Percentiles rank a stretch among this genome's conserved stretches.
These are phyloP conservation scores for Leptodactylus fuscus DNA, from an alignment of 2,113 vertebrate species.

Conservation along the genomic window DNA sequence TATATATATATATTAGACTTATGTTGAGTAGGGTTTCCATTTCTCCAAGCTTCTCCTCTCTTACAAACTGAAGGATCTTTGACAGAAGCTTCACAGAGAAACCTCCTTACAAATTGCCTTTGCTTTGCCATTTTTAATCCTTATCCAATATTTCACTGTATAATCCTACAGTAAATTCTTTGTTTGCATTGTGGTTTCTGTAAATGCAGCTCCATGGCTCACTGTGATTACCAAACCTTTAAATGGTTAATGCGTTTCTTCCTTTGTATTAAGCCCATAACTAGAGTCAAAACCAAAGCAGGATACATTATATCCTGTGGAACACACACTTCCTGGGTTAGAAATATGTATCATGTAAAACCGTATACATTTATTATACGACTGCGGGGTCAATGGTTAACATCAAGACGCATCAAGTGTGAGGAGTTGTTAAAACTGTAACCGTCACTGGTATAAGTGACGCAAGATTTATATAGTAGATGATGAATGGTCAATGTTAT, in stretches of 20 bases:
- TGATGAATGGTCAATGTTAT: background rate
- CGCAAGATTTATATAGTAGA: background rate
- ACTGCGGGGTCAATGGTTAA: background rate
- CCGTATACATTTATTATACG: background rate
- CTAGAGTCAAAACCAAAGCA: constrained; percentile 35
- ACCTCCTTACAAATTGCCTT: constrained; percentile 30
- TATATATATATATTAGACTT: background rate
- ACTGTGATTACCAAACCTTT: constrained; percentile 36
- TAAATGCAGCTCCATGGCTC: constrained; percentile 45
- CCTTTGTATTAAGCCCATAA: constrained; percentile 44
- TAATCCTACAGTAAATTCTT: constrained; percentile 36
- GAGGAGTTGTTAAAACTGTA: background rate
- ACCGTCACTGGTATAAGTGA: background rate
- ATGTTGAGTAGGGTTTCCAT: background rate
- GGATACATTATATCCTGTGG: constrained; percentile 33
- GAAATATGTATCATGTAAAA: constrained; percentile 20
- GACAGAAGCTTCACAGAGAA: constrained; percentile 2
- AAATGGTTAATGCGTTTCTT: constrained; percentile 42
- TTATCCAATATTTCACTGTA: constrained; percentile 29
- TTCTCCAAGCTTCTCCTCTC: background rate
- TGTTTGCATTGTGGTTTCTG: constrained; percentile 50
- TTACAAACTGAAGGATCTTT: background rate
- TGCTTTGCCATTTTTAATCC: constrained; percentile 45
- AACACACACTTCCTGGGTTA: constrained; percentile 7
- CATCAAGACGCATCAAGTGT: too few relatives aligned